Percentiles rank a stretch among this genome's conserved stretches.
Conservation (phyloP, 2,113 vertebrate genomes). For the Saguinus imperator region DNA sequence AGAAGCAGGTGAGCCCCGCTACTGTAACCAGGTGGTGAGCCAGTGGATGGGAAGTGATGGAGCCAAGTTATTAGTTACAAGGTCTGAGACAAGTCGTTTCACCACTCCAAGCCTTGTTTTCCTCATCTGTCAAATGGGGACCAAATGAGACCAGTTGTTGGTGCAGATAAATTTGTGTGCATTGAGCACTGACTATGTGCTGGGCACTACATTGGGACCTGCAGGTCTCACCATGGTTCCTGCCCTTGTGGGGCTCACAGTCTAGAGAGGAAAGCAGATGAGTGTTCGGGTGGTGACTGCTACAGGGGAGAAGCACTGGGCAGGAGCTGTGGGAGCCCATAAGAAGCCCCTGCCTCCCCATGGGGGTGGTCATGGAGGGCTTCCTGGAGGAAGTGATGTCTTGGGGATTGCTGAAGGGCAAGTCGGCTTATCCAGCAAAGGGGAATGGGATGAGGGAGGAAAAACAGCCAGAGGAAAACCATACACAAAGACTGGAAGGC, state of each 20-base stretch:
- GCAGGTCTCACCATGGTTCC: neutral
- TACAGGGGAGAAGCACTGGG: neutral
- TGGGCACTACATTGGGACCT: neutral
- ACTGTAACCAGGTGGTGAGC: neutral
- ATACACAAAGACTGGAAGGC: neutral
- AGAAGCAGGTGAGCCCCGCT: constrained; percentile 81
- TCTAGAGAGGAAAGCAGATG: neutral
- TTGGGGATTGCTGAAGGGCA: neutral
- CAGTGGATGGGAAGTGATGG: neutral
- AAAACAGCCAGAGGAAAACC: neutral
- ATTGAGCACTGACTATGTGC: neutral
- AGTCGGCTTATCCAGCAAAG: neutral
- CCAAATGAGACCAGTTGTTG: neutral
- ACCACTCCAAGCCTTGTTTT: neutral
- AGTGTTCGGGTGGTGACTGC: neutral
- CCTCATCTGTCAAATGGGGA: neutral
- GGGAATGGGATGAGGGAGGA: neutral
- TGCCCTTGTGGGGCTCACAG: neutral
- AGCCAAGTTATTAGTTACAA: neutral
- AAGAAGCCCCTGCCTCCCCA: neutral
- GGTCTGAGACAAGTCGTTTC: neutral
- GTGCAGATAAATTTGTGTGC: neutral
- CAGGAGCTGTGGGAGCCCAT: neutral
- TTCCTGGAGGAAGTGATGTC: constrained; percentile 32
- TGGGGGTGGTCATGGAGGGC: neutral